These are phyloP conservation scores for Rhyacophila brunnea DNA, from an alignment of 1,140 invertebrate genomes.

Conservation along the genomic window DNA sequence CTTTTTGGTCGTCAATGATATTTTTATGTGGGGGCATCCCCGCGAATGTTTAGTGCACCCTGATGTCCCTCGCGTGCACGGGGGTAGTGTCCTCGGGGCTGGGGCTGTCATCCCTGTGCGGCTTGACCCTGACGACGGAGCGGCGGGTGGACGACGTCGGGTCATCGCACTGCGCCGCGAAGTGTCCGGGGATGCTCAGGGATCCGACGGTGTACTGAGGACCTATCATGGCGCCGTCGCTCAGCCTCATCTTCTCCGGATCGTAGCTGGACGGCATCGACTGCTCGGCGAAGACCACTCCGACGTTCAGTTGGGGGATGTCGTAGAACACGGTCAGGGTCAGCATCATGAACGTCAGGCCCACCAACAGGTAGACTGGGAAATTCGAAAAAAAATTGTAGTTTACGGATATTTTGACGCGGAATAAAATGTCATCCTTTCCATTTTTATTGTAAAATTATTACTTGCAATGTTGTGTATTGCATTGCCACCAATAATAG, in stretches of 20 bases:
- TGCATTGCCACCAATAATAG: too few relatives aligned
- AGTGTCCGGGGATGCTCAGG: conserved; percentile 49
- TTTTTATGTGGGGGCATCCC: too few relatives aligned
- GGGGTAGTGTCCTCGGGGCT: conserved; percentile 65
- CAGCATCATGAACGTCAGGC: conserved; percentile 81
- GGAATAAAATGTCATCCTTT: too few relatives aligned
- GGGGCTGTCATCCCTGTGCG: conserved; percentile 62
- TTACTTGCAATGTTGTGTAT: too few relatives aligned
- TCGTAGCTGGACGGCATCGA: conserved; percentile 58
- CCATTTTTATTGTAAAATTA: too few relatives aligned
- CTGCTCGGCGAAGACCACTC: conserved; percentile 70
- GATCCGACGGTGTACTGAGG: conserved; percentile 53
- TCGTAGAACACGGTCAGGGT: conserved; percentile 81
- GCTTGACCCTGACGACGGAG: conserved; percentile 60
- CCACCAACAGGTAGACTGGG: conserved; percentile 74
- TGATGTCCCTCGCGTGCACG: conserved; percentile 56
- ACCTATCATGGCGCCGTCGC: conserved; percentile 46
- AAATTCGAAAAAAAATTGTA: too few relatives aligned
- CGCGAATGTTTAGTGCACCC: conserved; percentile 46
- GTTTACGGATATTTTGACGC: too few relatives aligned
- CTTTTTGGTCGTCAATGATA: not conserved
- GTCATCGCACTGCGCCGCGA: conserved; percentile 28
- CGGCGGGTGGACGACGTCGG: conserved; percentile 45
- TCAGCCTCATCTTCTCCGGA: conserved; percentile 63
- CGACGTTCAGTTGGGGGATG: conserved; percentile 82